Base-by-base conservation (phyloP, 2,113 vertebrate genomes). In the Colistium nudipinnis region DNA sequence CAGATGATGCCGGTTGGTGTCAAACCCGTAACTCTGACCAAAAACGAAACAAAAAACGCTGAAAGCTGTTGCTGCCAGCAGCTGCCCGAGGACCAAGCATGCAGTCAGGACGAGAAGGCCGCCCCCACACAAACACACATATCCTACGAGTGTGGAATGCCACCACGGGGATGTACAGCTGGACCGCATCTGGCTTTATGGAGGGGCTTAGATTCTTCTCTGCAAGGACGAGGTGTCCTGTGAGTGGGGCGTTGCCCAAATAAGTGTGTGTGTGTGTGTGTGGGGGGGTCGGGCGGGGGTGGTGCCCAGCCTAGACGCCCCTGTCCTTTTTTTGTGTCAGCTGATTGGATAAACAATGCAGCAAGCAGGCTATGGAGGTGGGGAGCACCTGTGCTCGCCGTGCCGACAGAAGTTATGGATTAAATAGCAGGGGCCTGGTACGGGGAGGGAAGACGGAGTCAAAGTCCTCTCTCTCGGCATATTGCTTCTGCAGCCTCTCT, bases 261-360 rank as follows among this genome's bases (percentile, higher is more conserved):
- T 38, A 36, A 30, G 31, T n/a, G 33, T 60, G 69, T 62, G n/a
- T n/a, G n/a, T n/a, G n/a, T n/a, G n/a, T n/a, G n/a, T 70, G 30
- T 13, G 9, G 7, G 56, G 72, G 69, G 64, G 57, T 73, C 62
- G 20, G 64, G 54, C 24, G 76, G 59, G 13, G 2, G 52, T 59
- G 64, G 35, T 78, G 68, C n/a, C n/a, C n/a, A n/a, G n/a, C n/a
- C n/a, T n/a, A n/a, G n/a, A n/a, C n/a, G n/a, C n/a, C n/a, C n/a
- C n/a, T n/a, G n/a, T n/a, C n/a, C n/a, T n/a, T n/a, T n/a, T n/a
- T n/a, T n/a, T n/a, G n/a, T n/a, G 78, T 85, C 85, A 82, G 85
- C 83, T 87, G 82, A 89, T 82, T 82, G 66, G 60, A 77, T 81
- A 83, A 81, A 86, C 84, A 85, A 60, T 64, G 57, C 35, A 22